phyloP scores from a whole-genome alignment of 1,140 invertebrate species.

The Drosophila athabasca region DNA sequence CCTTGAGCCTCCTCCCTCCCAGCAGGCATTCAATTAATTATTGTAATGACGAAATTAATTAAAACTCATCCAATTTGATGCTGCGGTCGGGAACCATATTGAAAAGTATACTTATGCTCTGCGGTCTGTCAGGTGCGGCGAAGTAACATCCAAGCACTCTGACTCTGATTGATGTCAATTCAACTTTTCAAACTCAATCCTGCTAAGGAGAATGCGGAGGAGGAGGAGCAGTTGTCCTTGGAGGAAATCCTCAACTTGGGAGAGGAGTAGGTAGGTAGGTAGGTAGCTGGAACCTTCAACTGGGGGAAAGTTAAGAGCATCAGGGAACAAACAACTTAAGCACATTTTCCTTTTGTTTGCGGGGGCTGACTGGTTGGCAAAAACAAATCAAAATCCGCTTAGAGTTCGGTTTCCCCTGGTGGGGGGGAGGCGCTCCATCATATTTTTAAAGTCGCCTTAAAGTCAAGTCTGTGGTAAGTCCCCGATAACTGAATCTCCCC shows the following conservation, averaged over 20 bases:
- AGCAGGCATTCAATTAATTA: constrained; percentile 65
- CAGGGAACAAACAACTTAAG: constrained; percentile 67
- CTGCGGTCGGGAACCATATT: constrained; percentile 51
- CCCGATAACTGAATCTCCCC: constrained; percentile 46
- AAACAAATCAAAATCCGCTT: constrained; percentile 76
- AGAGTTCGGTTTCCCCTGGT: constrained; percentile 22
- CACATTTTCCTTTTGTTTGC: constrained; percentile 40
- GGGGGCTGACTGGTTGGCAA: constrained; percentile 21
- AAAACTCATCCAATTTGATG: constrained; percentile 57
- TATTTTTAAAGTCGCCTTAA: constrained; percentile 55
- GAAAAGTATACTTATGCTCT: constrained; percentile 47
- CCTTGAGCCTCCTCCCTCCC: constrained; percentile 24
- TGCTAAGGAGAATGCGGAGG: neutral
- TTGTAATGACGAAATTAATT: constrained; percentile 76
- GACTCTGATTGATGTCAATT: constrained; percentile 25
- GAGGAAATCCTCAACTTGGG: neutral
- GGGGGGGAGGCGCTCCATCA: neutral
- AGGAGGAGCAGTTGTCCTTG: no score
- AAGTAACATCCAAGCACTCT: constrained; percentile 1
- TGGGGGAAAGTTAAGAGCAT: constrained; percentile 55
- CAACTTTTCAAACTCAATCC: constrained; percentile 30
- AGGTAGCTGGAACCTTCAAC: constrained; percentile 4
- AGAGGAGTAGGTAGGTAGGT: neutral
- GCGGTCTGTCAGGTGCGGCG: constrained; percentile 26
- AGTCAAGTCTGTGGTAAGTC: constrained; percentile 37